Evolutionary conservation across 2,888 invertebrate species (phyloP).

Genomic region (Ferdinandea cuprea): DNA sequence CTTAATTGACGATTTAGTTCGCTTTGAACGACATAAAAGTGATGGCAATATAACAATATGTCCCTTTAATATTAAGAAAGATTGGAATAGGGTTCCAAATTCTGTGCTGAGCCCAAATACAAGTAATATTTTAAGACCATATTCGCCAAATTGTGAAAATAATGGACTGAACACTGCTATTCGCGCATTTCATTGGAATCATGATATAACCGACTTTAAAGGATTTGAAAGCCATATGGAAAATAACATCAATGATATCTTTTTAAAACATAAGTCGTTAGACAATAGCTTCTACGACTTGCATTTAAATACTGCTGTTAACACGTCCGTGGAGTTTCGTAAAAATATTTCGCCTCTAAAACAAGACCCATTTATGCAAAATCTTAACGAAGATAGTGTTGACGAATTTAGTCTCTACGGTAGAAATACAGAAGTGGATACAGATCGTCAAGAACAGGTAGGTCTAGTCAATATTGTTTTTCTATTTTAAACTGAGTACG

Average conservation of each 20-base stretch:
- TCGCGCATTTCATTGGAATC: background rate
- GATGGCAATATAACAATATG: constrained; percentile 34
- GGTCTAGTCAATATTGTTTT: background rate
- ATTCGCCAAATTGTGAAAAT: constrained; percentile 1
- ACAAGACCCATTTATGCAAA: constrained; percentile 40
- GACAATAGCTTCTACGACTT: constrained; percentile 61
- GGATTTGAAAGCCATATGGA: constrained; percentile 3
- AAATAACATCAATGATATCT: constrained; percentile 24
- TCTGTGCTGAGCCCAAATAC: constrained; percentile 5
- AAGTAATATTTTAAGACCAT: background rate
- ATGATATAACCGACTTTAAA: background rate
- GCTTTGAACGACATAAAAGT: constrained; percentile 25
- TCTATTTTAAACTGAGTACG: too few species aligned
- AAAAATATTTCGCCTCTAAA: constrained; percentile 20
- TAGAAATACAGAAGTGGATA: background rate
- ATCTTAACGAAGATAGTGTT: constrained; percentile 15
- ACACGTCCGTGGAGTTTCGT: constrained; percentile 9
- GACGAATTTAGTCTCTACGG: constrained; percentile 27
- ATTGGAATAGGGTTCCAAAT: background rate
- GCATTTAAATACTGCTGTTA: constrained; percentile 47
- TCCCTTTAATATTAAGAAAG: constrained; percentile 36
- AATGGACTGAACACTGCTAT: background rate
- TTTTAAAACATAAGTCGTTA: constrained; percentile 21
- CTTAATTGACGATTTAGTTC: constrained; percentile 29
- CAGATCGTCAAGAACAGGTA: constrained; percentile 23